Percentiles rank a stretch among this genome's conserved stretches.
phyloP scores from a whole-genome alignment of 2,797 vertebrate genomes.

The Pseudomugil gertrudae region DNA sequence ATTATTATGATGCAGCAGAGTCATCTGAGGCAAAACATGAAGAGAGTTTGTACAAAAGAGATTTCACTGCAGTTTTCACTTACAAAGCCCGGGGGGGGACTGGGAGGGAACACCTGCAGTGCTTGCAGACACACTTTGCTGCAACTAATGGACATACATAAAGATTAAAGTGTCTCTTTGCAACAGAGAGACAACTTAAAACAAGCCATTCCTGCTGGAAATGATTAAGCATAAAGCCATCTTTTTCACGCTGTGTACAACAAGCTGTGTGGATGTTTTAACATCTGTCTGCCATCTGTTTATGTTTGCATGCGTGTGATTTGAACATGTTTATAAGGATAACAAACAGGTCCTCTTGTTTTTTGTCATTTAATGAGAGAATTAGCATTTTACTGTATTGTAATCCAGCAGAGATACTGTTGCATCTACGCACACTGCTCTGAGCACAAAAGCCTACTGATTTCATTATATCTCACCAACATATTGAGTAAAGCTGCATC shows the following conservation, averaged over 20 bases:
- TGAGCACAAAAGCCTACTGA: slow-evolving; percentile 51
- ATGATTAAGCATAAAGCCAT: slow-evolving; percentile 17
- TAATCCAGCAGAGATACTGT: slow-evolving; percentile 34
- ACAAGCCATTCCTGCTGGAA: slow-evolving; percentile 19
- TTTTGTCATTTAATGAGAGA: slow-evolving; percentile 20
- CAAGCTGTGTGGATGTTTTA: not conserved
- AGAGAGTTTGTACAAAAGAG: slow-evolving; percentile 34
- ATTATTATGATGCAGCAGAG: slow-evolving; percentile 27
- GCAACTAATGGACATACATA: slow-evolving; percentile 51
- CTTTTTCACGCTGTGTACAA: not conserved
- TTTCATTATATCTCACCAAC: slow-evolving; percentile 56
- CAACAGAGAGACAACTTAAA: slow-evolving; percentile 19
- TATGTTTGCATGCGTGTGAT: slow-evolving; percentile 8
- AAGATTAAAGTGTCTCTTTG: slow-evolving; percentile 47
- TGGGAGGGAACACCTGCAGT: slow-evolving; percentile 64
- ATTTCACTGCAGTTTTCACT: slow-evolving; percentile 62
- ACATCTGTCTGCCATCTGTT: slow-evolving; percentile 14
- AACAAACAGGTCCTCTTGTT: slow-evolving; percentile 5
- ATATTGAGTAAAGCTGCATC: slow-evolving; percentile 50
- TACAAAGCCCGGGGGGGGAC: slow-evolving; percentile 42
- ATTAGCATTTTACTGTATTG: slow-evolving; percentile 37
- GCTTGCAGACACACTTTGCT: slow-evolving; percentile 54
- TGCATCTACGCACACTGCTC: slow-evolving; percentile 25
- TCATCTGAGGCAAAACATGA: slow-evolving; percentile 32
- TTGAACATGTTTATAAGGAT: slow-evolving; percentile 10